Percentiles rank a stretch among this genome's conserved stretches.
phyloP scores from a whole-genome alignment of 2,888 invertebrate genomes.

The Leucozona laternaria region DNA sequence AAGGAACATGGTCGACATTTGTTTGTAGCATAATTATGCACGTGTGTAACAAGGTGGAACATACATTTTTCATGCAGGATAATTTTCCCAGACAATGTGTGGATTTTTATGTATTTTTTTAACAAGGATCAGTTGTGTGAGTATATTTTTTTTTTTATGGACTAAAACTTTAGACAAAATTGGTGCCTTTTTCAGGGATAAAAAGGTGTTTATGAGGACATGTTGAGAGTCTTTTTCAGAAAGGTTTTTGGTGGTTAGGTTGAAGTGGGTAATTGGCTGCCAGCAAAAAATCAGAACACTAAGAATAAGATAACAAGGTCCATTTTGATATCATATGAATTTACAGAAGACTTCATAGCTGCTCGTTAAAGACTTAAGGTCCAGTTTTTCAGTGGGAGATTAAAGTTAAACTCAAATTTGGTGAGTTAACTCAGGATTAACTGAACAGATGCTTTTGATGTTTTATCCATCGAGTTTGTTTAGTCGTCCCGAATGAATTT shows the following conservation, averaged over 20 bases:
- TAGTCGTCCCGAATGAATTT: no score
- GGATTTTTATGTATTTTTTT: not conserved
- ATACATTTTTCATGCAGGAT: conserved; percentile 52
- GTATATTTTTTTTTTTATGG: not conserved
- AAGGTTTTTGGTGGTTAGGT: not conserved
- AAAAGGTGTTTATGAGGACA: not conserved
- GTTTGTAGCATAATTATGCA: conserved; percentile 65
- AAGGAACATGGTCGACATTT: conserved; percentile 54
- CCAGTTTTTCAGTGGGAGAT: no score
- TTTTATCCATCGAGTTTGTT: no score
- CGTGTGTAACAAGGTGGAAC: conserved; percentile 27
- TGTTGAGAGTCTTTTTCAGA: not conserved
- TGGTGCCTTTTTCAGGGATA: not conserved
- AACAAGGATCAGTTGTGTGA: not conserved
- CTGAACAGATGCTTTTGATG: no score
- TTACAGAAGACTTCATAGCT: no score
- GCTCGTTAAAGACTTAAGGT: no score
- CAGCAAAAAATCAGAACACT: no score
- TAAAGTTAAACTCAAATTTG: no score
- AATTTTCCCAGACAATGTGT: conserved; percentile 36
- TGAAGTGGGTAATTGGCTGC: no score
- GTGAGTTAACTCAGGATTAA: no score
- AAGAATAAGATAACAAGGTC: no score
- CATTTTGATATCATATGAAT: no score
- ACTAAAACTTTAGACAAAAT: not conserved